Percentiles rank a stretch among this genome's conserved stretches.
These are phyloP conservation scores for Microplitis manilae DNA, from an alignment of 2,888 invertebrate genomes.

Conservation along the genomic window DNA sequence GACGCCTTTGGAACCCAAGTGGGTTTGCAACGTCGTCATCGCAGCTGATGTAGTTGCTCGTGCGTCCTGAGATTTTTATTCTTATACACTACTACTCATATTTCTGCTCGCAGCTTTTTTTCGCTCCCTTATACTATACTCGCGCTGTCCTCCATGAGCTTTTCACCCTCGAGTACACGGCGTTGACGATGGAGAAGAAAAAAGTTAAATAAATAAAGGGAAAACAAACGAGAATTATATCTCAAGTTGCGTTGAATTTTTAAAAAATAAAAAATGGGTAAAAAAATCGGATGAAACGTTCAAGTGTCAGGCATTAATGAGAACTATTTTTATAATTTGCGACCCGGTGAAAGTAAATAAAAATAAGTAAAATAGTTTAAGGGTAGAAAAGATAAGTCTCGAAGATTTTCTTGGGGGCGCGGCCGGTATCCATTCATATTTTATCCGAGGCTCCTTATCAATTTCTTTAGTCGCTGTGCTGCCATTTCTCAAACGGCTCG, in stretches of 20 bases:
- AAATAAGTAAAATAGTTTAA: too few relatives aligned
- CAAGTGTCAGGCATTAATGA: too few relatives aligned
- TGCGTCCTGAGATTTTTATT: neutral
- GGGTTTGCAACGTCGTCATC: too few relatives aligned
- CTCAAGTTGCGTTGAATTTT: too few relatives aligned
- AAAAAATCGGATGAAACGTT: too few relatives aligned
- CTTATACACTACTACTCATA: neutral
- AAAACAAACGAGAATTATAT: too few relatives aligned
- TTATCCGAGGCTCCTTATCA: slow-evolving; percentile 63
- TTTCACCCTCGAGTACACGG: neutral
- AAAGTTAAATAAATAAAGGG: too few relatives aligned
- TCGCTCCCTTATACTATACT: too few relatives aligned
- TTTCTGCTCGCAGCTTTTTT: too few relatives aligned
- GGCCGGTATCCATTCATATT: slow-evolving; percentile 58
- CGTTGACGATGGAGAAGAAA: neutral
- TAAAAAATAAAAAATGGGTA: too few relatives aligned
- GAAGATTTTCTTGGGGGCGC: slow-evolving; percentile 17
- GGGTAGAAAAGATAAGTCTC: slow-evolving; percentile 13
- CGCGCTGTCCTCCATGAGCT: neutral
- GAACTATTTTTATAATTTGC: too few relatives aligned
- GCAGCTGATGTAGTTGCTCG: neutral
- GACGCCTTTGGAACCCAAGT: neutral
- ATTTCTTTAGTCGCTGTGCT: slow-evolving; percentile 58
- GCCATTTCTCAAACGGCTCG: slow-evolving; percentile 58
- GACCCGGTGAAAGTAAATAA: too few relatives aligned